Conservation (phyloP, 2,113 vertebrate genomes). For the Oryzias javanicus region DNA sequence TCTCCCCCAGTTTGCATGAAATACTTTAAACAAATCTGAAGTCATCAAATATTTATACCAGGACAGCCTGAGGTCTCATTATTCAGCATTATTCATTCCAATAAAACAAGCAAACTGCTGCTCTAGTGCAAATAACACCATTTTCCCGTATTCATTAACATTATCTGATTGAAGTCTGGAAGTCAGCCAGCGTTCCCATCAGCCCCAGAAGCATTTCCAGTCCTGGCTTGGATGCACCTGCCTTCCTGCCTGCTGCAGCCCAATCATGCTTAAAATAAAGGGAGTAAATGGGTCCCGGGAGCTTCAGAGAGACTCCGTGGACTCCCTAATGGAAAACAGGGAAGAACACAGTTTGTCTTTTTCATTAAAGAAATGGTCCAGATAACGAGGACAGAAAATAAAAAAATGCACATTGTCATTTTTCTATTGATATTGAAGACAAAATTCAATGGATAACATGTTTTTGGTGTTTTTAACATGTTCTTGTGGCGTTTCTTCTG, state of each 20-base stretch:
- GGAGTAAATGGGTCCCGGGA: conserved; percentile 17
- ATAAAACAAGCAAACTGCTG: conserved; percentile 36
- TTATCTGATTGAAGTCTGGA: conserved; percentile 55
- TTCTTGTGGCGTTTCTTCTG: background rate
- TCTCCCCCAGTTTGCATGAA: conserved; percentile 2
- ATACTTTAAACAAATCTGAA: conserved; percentile 5
- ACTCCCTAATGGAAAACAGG: conserved; percentile 2
- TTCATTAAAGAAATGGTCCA: conserved; percentile 28
- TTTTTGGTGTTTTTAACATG: background rate
- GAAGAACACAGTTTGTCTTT: background rate
- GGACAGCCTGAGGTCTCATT: conserved; percentile 10
- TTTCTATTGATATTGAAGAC: background rate
- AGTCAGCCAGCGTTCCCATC: conserved; percentile 48
- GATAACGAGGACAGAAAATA: conserved; percentile 5
- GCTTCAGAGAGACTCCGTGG: background rate
- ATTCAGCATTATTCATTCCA: conserved; percentile 25
- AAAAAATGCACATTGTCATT: conserved; percentile 1
- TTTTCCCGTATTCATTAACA: conserved; percentile 45
- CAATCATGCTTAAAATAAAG: conserved; percentile 32
- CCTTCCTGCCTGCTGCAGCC: conserved; percentile 12
- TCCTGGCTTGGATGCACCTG: conserved; percentile 33
- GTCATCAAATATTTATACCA: conserved; percentile 49
- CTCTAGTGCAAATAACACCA: conserved; percentile 19
- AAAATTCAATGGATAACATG: background rate
- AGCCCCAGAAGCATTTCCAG: conserved; percentile 41